Percentiles rank a stretch among this genome's conserved stretches.
phyloP scores from a whole-genome alignment of 2,888 invertebrate species.

The Microctonus brassicae region DNA sequence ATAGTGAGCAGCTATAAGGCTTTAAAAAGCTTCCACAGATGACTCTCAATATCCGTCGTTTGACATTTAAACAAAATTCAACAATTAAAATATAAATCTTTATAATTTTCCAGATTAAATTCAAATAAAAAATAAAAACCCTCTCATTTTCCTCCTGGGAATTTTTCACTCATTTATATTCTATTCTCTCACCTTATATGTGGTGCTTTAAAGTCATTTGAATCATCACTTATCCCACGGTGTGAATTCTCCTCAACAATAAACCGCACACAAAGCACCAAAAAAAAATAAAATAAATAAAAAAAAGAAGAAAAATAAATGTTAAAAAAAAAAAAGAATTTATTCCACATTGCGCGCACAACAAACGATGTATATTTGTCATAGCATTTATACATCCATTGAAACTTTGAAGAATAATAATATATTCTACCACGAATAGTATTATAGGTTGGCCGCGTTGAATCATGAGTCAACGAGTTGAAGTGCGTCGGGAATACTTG shows the following conservation, averaged over 20 bases:
- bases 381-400: conserved; percentile 2
- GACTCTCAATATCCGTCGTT: neutral
- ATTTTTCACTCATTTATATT: neutral
- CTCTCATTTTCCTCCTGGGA: neutral
- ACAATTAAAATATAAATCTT: too few species aligned
- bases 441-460: neutral
- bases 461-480: conserved; percentile 2
- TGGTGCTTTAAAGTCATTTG: too few species aligned
- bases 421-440: neutral
- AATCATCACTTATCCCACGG: too few species aligned
- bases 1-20: neutral
- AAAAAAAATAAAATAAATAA: neutral
- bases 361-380: conserved; percentile 4
- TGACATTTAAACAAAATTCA: too few species aligned
- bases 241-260: too few species aligned
- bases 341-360: neutral
- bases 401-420: conserved; percentile 3
- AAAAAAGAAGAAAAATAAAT: neutral
- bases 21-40: neutral
- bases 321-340: too few species aligned
- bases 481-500: neutral
- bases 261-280: neutral
- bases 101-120: neutral
- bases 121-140: neutral
- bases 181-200: too few species aligned